Evolutionary conservation across 1,140 invertebrate species (phyloP).

Genomic region (Drosophila trapezifrons): DNA sequence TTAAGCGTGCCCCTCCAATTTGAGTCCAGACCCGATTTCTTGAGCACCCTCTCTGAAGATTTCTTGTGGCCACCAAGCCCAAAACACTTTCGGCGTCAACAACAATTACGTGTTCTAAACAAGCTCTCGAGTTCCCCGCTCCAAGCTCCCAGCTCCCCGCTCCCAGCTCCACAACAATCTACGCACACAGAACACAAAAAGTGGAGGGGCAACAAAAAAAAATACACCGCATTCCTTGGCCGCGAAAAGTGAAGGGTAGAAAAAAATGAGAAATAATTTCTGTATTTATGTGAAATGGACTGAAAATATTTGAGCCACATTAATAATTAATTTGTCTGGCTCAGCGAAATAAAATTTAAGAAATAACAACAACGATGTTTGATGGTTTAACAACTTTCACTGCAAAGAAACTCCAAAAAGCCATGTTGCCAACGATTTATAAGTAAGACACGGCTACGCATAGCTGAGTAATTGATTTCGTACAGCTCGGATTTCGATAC

Average conservation of each 20-base stretch:
- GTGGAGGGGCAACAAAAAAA: slow-evolving; percentile 24
- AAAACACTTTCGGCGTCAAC: slow-evolving; percentile 37
- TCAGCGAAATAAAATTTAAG: slow-evolving; percentile 19
- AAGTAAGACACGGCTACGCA: slow-evolving; percentile 53
- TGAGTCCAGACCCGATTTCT: slow-evolving; percentile 13
- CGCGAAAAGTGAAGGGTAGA: slow-evolving; percentile 62
- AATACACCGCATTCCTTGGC: slow-evolving; percentile 43
- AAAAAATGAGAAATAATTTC: slow-evolving; percentile 51
- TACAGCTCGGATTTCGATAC: slow-evolving; percentile 66
- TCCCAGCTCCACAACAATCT: slow-evolving; percentile 13
- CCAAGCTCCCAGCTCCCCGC: neutral
- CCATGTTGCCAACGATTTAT: slow-evolving; percentile 30
- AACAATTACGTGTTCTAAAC: slow-evolving; percentile 45
- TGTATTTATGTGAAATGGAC: slow-evolving; percentile 39
- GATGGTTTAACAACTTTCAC: slow-evolving; percentile 63
- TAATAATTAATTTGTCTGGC: slow-evolving; percentile 63
- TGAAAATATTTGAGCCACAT: slow-evolving; percentile 49
- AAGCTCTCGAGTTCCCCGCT: slow-evolving; percentile 27
- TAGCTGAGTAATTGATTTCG: slow-evolving; percentile 71
- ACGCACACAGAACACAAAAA: slow-evolving; percentile 36
- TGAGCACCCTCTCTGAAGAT: slow-evolving; percentile 14
- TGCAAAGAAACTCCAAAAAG: slow-evolving; percentile 27
- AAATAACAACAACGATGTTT: slow-evolving; percentile 27
- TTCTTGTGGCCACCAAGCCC: slow-evolving; percentile 32
- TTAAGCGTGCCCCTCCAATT: slow-evolving; percentile 3